Evolutionary conservation across 2,113 vertebrate species (phyloP), one percentile per base, ranked within the genome.

Genomic region (Salvator merianae): DNA sequence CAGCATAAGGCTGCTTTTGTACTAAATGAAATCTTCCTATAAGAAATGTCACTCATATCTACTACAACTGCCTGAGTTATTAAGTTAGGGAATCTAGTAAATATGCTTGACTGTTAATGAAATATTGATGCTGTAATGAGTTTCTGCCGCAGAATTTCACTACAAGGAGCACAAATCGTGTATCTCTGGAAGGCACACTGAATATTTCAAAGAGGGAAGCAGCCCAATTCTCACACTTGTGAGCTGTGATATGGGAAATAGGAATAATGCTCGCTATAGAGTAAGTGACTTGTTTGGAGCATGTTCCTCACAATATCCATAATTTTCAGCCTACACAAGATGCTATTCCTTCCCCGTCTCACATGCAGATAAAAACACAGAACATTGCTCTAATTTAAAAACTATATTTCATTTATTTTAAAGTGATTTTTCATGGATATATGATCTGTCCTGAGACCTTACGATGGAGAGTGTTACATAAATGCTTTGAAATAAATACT

Each of bases 1-100:
- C 94, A 91, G 91, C 91, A 94, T 87, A 26, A 28, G 28, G 43
- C 83, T 47, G 0, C 43, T 53, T 24, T 24, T 50, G 50, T 28
- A 12, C 0, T 28, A 34, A 0, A 7, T 80, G 9, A 4, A 3
- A 1, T 28, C n/a, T 22, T 28, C 14, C 5, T 24, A 7, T 4
- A 69, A 30, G 26, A 26, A 77, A 18, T 36, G 36, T 53, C 1
- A 1, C 2, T 1, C 0, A 0, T 20, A 2, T 10, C 0, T 4
- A 34, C 55, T 79, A n/a, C 0, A 26, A 66, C 32, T 82, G 32
- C 26, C 63, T 69, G 30, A 75, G 30, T 50, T 70, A 72, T 32
- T n/a, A 71, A 82, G 68, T 83, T 86, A 78, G 55, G 38, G n/a
- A 63, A 50, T 53, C 53, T 50, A 70, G 38, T 65, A 77, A 82